Conservation (phyloP, 2,113 vertebrate species). For the Plestiodon gilberti region DNA sequence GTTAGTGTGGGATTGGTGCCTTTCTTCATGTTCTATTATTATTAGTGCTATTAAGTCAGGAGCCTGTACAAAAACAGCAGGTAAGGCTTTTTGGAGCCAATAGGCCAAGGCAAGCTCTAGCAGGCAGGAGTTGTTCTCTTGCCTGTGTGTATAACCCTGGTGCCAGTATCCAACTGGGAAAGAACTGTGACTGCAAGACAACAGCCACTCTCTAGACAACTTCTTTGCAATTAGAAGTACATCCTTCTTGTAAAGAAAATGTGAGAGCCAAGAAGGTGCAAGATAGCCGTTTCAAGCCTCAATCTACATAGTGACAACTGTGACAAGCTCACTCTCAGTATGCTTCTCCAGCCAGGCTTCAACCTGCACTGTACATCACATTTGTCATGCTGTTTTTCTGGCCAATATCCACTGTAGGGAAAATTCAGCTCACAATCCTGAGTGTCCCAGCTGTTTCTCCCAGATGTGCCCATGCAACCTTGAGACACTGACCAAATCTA, state of each 20-base stretch:
- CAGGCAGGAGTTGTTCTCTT: background rate
- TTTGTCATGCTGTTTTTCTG: background rate
- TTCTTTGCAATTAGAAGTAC: background rate
- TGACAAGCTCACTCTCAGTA: accelerated
- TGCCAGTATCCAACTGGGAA: background rate
- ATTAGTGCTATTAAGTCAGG: conserved; percentile 4
- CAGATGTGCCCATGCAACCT: background rate
- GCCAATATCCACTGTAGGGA: background rate
- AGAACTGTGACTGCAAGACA: background rate
- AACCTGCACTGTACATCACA: background rate
- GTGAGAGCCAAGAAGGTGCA: conserved; percentile 20
- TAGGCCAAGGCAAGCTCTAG: background rate
- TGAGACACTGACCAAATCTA: conserved; percentile 10
- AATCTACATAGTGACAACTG: background rate
- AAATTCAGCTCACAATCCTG: background rate
- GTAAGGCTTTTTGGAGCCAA: conserved; percentile 5
- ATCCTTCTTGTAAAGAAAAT: conserved; percentile 10
- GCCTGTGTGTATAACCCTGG: background rate
- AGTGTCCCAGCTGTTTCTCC: background rate
- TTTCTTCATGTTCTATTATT: conserved; percentile 17
- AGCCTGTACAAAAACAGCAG: background rate
- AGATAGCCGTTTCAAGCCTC: background rate
- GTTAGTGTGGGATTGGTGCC: conserved; percentile 2
- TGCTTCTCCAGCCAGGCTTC: conserved; percentile 1
- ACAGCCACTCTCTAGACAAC: background rate